Evolutionary conservation across 2,113 vertebrate species (phyloP), one percentile per base, ranked within the genome.

Genomic region (Cisticola juncidis): DNA sequence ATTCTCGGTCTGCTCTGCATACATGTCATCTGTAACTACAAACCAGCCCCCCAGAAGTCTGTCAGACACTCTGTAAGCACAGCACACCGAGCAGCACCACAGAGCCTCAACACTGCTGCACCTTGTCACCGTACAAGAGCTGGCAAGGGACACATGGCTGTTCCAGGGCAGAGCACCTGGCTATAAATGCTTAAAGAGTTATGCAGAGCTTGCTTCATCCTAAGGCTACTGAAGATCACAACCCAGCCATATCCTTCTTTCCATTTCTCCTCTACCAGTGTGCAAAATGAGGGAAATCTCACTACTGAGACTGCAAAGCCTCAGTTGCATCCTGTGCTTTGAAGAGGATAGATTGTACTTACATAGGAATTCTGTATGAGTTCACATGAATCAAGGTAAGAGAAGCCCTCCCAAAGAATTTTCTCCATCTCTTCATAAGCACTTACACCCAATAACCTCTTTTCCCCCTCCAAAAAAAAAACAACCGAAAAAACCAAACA

Each of bases 21-120:
- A 99, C 99, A 99, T 99, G 96, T 99, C 99, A 97, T 99, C 99
- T 65, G 98, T 98, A 98, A 99, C 99, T 99, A 97, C 80, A 99
- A 98, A 97, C 80, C 84, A 85, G 80, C 66, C 81, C 86, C 91
- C 88, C 90, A 72, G 50, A 50, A 78, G 54, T 36, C 72, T 90
- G 48, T 97, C 78, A 97, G 83, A 76, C 48, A 66, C 54, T 57
- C 64, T 17, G n/a, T 4, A 35, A 68, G 77, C 11, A 92, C 31
- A 57, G 58, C 40, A 61, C 71, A 76, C 64, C 0, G 1, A 92
- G 56, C 71, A 62, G 71, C 22, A 40, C 56, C 47, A 13, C 0
- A 57, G 11, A 68, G 77, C 40, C 81, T 47, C 74, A 4, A 11
- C 48, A 79, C 73, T 3, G 7, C 61, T 89, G 57, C n/a, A 21